phyloP scores from a whole-genome alignment of 2,888 invertebrate genomes.

The Sminthurides aquaticus region DNA sequence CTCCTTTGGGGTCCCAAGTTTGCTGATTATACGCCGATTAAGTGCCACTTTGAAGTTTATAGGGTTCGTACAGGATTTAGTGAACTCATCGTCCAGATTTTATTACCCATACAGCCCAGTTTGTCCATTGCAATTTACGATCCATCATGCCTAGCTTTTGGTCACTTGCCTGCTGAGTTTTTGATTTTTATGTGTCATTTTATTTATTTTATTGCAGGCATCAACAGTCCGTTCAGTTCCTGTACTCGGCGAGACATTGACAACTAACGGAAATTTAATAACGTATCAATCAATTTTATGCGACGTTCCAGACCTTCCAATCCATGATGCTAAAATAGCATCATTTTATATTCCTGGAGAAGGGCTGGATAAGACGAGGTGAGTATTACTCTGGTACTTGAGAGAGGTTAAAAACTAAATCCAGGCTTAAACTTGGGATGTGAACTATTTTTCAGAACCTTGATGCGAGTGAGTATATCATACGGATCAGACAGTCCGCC shows the following conservation, averaged over 20 bases:
- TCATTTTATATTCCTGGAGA: conserved; percentile 43
- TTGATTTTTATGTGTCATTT: too few relatives aligned
- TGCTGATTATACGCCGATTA: conserved; percentile 37
- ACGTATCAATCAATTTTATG: conserved; percentile 42
- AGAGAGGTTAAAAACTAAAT: neutral
- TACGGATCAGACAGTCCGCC: conserved; percentile 36
- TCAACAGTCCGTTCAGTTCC: conserved; percentile 36
- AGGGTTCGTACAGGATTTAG: conserved; percentile 40
- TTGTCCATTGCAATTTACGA: too few relatives aligned
- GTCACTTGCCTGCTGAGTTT: too few relatives aligned
- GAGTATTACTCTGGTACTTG: conserved; percentile 3
- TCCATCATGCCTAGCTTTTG: too few relatives aligned
- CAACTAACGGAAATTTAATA: conserved; percentile 36
- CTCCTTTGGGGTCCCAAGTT: conserved; percentile 43
- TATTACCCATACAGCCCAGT: too few relatives aligned
- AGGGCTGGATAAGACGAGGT: conserved; percentile 43
- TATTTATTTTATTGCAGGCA: conserved; percentile 29
- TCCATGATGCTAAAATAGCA: conserved; percentile 43
- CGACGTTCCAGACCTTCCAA: conserved; percentile 40
- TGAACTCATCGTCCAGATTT: too few relatives aligned
- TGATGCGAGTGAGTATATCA: conserved; percentile 34
- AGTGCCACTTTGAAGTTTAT: conserved; percentile 44
- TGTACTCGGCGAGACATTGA: conserved; percentile 28
- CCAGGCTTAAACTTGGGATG: neutral
- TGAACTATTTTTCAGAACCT: conserved; percentile 31